Base-by-base conservation (phyloP, 2,113 vertebrate species). In the Dinomys branickii region DNA sequence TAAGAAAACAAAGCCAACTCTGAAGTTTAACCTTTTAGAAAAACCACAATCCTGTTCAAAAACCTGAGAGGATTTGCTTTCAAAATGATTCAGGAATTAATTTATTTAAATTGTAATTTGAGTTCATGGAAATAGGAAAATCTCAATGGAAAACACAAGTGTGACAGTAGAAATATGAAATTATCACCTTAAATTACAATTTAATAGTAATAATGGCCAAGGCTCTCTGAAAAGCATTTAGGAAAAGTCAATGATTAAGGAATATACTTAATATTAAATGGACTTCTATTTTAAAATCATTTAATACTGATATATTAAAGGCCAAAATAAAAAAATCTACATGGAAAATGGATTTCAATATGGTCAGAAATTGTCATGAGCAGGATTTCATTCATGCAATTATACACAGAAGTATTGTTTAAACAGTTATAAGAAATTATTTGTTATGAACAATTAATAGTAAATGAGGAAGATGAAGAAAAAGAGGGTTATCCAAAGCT, bases 1-100 rank as follows among this genome's bases (percentile, higher is more conserved):
- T 78, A 88, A 90, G 85, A 85, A 93, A 91, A 67, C 7, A 92
- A 94, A 91, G 33, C 86, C 67, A 96, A 88, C 16, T 85, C 26
- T 56, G 58, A 92, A 86, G 69, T 17, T 47, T 59, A 92, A 96
- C 61, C 63, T 69, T 94, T 61, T 26, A 96, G 90, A 85, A 81
- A 97, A 91, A 84, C 7, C 38, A 71, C 19, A 97, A 81, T 88
- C 10, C 12, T 65, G 4, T 58, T 17, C 75, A 6, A 52, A 95
- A 95, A 77, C 10, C 35, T 96, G 35, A 92, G 12, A 89, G 33
- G 52, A 90, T 81, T 84, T 91, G 14, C 16, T 94, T 86, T 88
- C 52, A 85, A 52, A 89, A 91, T 67, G 33, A 91, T 28, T 84
- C 78, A 92, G 92, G 11, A 71, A 93, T 67, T 56, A 63, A 93